phyloP scores from a whole-genome alignment of 2,113 vertebrate genomes.

The Gambusia affinis region DNA sequence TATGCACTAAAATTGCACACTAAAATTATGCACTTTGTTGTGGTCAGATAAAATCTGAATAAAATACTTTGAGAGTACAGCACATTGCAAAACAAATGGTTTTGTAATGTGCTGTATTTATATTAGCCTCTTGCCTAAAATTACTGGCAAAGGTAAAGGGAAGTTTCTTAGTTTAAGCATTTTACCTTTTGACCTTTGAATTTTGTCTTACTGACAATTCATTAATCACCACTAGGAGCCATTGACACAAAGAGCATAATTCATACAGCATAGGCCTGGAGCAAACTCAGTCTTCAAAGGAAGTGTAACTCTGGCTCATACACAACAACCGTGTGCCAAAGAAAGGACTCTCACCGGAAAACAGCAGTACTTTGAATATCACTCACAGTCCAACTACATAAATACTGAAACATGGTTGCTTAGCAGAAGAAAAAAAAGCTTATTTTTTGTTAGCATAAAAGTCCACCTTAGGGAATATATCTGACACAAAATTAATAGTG shows the following conservation, averaged over 20 bases:
- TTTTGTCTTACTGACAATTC: no score
- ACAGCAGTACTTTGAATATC: conserved; percentile 41
- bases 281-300: conserved; percentile 68
- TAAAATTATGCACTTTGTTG: not conserved
- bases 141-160: not conserved
- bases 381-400: conserved; percentile 45
- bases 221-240: no score
- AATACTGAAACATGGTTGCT: conserved; percentile 19
- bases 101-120: not conserved
- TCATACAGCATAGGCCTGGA: conserved; percentile 60
- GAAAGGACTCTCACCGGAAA: conserved; percentile 62
- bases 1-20: no score
- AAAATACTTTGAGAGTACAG: conserved; percentile 1
- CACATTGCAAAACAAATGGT: not conserved
- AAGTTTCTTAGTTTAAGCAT: conserved; percentile 11
- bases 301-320: conserved; percentile 44
- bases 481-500: not conserved
- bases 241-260: conserved; percentile 72
- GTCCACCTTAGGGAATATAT: not conserved
- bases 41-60: conserved; percentile 9
- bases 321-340: conserved; percentile 45
- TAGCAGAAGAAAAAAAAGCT: conserved; percentile 17
- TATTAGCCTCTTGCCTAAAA: not conserved
- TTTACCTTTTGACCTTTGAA: no score
- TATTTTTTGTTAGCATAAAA: conserved; percentile 34